Evolutionary conservation across 1,140 invertebrate genomes (phyloP), one percentile per base, ranked within the genome.

Genomic region (Drosophila eugracilis): DNA sequence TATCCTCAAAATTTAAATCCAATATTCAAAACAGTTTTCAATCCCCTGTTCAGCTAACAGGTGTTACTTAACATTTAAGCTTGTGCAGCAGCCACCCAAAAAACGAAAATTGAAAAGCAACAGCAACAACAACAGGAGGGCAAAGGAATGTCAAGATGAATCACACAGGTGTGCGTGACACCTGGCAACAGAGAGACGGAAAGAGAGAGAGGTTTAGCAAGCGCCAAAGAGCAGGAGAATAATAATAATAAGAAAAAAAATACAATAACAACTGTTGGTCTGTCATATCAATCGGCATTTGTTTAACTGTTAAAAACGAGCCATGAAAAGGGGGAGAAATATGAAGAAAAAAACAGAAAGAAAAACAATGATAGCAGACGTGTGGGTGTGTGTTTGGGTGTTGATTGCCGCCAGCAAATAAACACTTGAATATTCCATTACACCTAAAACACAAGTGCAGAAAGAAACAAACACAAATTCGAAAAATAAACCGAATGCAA

Each of bases 231-330:
- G 37, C 15, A 7, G 37, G 17, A 21, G 37, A 19, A 17, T 19
- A 17, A 19, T n/a, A n/a, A n/a, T n/a, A n/a, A 21, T 19, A 12
- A 41, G 10, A 19, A 41, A 19, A 52, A 15, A 54, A 28, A 22
- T 49, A 36, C 30, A 72, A 63, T 17, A 34, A 48, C 45, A 30
- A 60, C 22, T 30, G 54, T 42, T 53, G 37, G 59, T 60, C 17
- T 55, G 71, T 71, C 75, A 65, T 71, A 71, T 83, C 79, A 78
- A 83, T 78, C 54, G 62, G 69, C 41, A 75, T 84, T 83, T 83
- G 57, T 44, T 81, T 83, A 32, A 83, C 71, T 78, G 69, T 50
- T 58, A 59, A 49, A 28, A 32, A 62, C n/a, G 44, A 63, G 49
- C 30, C 55, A 52, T 45, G 21, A 55, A 52, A 53, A 22, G 2